These are phyloP conservation scores for Keiferia lycopersicella DNA, from an alignment of 2,888 invertebrate species.

Conservation along the genomic window DNA sequence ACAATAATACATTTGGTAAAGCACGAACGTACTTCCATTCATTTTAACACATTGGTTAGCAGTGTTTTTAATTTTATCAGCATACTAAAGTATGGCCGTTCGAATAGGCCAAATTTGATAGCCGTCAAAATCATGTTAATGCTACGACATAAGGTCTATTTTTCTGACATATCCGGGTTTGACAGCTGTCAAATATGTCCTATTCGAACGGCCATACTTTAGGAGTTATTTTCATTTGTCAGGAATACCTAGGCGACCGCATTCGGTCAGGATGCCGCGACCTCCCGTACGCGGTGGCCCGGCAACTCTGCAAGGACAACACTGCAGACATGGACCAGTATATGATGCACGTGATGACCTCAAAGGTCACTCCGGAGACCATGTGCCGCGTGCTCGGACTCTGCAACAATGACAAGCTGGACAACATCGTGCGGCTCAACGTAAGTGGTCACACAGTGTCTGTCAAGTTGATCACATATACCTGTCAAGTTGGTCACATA, in stretches of 20 bases:
- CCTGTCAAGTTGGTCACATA: background rate
- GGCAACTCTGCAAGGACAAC: constrained; percentile 85
- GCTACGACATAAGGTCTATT: no score
- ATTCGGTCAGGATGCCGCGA: constrained; percentile 91
- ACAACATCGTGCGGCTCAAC: constrained; percentile 80
- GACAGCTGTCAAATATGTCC: no score
- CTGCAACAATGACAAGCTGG: constrained; percentile 88
- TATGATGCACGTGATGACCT: constrained; percentile 90
- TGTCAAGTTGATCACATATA: background rate
- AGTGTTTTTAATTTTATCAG: no score
- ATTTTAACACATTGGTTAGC: no score
- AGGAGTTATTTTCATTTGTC: constrained; percentile 31
- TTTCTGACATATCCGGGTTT: no score
- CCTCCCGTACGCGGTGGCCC: constrained; percentile 84
- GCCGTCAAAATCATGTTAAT: no score
- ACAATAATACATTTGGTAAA: no score
- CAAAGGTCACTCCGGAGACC: constrained; percentile 91
- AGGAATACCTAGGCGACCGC: constrained; percentile 90
- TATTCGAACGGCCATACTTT: no score
- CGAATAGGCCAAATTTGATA: no score
- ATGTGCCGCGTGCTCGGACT: constrained; percentile 92
- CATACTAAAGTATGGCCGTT: no score
- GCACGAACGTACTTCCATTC: no score
- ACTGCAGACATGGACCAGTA: constrained; percentile 84
- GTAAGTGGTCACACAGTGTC: constrained; percentile 40